Conservation (phyloP, 2,888 invertebrate genomes). For the Cenopis cana region DNA sequence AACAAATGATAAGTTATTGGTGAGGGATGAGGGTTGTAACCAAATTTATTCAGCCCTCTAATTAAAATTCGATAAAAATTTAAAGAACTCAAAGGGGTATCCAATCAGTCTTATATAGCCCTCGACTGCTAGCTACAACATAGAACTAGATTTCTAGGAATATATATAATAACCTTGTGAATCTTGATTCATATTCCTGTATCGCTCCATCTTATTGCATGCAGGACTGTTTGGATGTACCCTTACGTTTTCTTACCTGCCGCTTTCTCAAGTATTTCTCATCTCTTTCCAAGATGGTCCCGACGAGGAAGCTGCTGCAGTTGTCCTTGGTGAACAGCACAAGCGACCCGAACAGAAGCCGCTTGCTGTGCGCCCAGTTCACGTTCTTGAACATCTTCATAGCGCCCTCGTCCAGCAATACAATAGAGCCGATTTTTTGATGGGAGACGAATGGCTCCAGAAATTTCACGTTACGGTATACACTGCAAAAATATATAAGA, state of each 20-base stretch:
- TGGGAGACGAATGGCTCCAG: slow-evolving; percentile 64
- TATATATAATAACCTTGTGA: too few relatives aligned
- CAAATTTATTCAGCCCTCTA: too few relatives aligned
- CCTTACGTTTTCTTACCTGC: slow-evolving; percentile 57
- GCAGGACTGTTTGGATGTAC: too few relatives aligned
- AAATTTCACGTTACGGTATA: slow-evolving; percentile 74
- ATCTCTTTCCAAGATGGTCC: slow-evolving; percentile 86
- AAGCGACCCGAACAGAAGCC: slow-evolving; percentile 89
- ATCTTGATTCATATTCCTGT: too few relatives aligned
- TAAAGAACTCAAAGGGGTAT: too few relatives aligned
- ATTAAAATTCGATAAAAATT: too few relatives aligned
- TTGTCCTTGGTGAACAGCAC: slow-evolving; percentile 89
- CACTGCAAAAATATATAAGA: slow-evolving; percentile 52
- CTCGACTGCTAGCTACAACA: too few relatives aligned
- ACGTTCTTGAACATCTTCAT: slow-evolving; percentile 65
- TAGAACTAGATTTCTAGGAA: too few relatives aligned
- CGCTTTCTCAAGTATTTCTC: slow-evolving; percentile 60
- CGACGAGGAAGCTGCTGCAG: slow-evolving; percentile 88
- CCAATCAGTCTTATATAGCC: too few relatives aligned
- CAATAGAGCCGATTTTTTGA: slow-evolving; percentile 66
- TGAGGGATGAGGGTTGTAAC: too few relatives aligned
- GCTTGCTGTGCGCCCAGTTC: slow-evolving; percentile 76
- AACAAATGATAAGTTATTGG: too few relatives aligned
- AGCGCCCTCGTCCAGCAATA: slow-evolving; percentile 59
- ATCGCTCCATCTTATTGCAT: too few relatives aligned